These are phyloP conservation scores for Lucifuga dentata DNA, from an alignment of 2,113 vertebrate genomes.

Conservation along the genomic window DNA sequence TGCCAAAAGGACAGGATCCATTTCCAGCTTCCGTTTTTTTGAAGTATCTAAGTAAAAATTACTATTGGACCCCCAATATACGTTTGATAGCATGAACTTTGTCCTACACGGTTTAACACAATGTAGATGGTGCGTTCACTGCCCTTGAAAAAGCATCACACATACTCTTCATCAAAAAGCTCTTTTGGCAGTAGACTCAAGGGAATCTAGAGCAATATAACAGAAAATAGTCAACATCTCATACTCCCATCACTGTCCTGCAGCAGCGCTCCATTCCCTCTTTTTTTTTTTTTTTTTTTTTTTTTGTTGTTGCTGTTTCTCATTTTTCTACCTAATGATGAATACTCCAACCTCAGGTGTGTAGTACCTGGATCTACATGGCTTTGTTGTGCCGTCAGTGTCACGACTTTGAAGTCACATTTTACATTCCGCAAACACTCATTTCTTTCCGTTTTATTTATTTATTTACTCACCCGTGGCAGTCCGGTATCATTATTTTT, in stretches of 20 bases:
- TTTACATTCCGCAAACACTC: slow-evolving; percentile 53
- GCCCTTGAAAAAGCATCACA: slow-evolving; percentile 59
- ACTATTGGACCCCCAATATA: neutral
- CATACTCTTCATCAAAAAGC: slow-evolving; percentile 71
- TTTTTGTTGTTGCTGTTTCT: slow-evolving; percentile 46
- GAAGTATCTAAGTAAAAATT: too few relatives aligned
- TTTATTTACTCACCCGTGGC: slow-evolving; percentile 48
- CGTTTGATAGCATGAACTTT: slow-evolving; percentile 41
- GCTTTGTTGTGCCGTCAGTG: slow-evolving; percentile 74
- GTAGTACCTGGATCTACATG: slow-evolving; percentile 62
- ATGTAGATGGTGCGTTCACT: slow-evolving; percentile 16
- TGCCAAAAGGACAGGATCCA: too few relatives aligned
- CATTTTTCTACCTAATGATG: slow-evolving; percentile 69
- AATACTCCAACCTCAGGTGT: slow-evolving; percentile 67
- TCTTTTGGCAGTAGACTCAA: slow-evolving; percentile 54
- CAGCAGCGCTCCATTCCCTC: neutral
- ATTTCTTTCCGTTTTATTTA: slow-evolving; percentile 63
- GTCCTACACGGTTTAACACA: slow-evolving; percentile 44
- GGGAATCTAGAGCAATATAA: slow-evolving; percentile 71
- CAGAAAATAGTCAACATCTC: slow-evolving; percentile 67
- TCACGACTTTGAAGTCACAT: slow-evolving; percentile 74
- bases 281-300: neutral
- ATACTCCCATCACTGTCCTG: slow-evolving; percentile 47
- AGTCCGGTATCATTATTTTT: slow-evolving; percentile 69
- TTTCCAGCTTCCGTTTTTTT: too few relatives aligned